Conservation (phyloP, 2,113 vertebrate species). For the Microcebus jonahi region DNA sequence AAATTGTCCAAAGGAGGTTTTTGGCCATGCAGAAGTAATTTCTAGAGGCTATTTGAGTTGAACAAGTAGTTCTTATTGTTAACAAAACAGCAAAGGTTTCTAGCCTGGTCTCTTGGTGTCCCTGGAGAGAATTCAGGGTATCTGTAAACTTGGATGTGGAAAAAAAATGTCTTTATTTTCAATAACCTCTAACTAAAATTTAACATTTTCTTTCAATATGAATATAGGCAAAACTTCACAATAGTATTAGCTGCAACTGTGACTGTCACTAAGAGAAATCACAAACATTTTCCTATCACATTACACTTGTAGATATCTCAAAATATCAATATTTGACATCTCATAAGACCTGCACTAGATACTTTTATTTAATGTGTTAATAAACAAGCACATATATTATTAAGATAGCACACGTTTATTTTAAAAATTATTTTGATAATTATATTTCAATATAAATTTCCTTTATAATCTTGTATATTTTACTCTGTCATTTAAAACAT, state of each 20-base stretch:
- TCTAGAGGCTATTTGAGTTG: not conserved
- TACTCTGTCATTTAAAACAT: not conserved
- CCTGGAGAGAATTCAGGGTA: not conserved
- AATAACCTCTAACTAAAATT: not conserved
- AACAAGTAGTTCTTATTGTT: not conserved
- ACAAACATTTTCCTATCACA: not conserved
- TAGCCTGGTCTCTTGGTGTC: not conserved
- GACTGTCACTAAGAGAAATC: not conserved
- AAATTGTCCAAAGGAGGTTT: constrained; percentile 20
- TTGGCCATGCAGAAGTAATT: not conserved
- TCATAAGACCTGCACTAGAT: not conserved
- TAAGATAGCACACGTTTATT: not conserved
- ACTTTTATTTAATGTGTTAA: not conserved
- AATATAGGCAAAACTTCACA: not conserved
- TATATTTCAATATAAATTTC: not conserved
- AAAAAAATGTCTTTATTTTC: not conserved
- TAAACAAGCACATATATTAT: not conserved
- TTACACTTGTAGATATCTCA: not conserved
- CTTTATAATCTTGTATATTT: not conserved
- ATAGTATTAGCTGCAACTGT: not conserved
- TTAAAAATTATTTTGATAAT: constrained; percentile 20
- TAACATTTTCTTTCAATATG: not conserved
- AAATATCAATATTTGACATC: not conserved
- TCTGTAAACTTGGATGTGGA: not conserved
- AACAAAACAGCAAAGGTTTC: not conserved